Percentiles rank a stretch among this genome's conserved stretches.
These are phyloP conservation scores for Heliocidaris erythrogramma DNA, from an alignment of 35 echinoderm and acorn worm genomes.

Conservation along the genomic window DNA sequence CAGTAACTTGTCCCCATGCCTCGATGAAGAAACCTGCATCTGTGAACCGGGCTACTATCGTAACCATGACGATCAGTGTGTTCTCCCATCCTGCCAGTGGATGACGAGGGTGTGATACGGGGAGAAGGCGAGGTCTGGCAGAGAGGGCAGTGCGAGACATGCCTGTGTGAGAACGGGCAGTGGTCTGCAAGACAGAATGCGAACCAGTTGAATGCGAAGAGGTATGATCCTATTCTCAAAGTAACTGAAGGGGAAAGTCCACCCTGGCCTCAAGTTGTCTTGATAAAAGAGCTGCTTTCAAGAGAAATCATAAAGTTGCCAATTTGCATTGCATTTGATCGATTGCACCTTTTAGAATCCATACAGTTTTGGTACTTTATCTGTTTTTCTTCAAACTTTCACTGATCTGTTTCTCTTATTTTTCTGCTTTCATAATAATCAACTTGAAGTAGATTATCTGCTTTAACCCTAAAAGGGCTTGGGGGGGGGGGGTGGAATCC, in stretches of 20 bases:
- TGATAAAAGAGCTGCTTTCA: not conserved
- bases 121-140: slow-evolving; percentile 50
- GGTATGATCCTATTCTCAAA: slow-evolving; percentile 40
- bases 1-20: not conserved
- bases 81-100: slow-evolving; percentile 63
- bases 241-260: not conserved
- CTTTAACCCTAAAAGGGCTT: too few relatives aligned
- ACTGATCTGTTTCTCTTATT: too few relatives aligned
- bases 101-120: slow-evolving; percentile 51
- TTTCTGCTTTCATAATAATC: too few relatives aligned
- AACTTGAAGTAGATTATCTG: too few relatives aligned
- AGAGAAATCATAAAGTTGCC: not conserved
- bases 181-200: slow-evolving; percentile 59
- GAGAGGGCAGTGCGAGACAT: slow-evolving; percentile 63
- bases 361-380: not conserved
- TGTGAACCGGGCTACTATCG: slow-evolving; percentile 74
- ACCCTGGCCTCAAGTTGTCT: not conserved
- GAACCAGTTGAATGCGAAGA: slow-evolving; percentile 65
- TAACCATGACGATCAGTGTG: slow-evolving; percentile 51
- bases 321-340: not conserved
- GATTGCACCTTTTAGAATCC: not conserved
- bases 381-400: too few relatives aligned
- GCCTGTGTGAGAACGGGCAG: slow-evolving; percentile 61
- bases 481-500: too few relatives aligned
- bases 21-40: slow-evolving; percentile 54